Evolutionary conservation across 2,888 invertebrate species (phyloP).

Genomic region (Lordiphosa fenestrarum): DNA sequence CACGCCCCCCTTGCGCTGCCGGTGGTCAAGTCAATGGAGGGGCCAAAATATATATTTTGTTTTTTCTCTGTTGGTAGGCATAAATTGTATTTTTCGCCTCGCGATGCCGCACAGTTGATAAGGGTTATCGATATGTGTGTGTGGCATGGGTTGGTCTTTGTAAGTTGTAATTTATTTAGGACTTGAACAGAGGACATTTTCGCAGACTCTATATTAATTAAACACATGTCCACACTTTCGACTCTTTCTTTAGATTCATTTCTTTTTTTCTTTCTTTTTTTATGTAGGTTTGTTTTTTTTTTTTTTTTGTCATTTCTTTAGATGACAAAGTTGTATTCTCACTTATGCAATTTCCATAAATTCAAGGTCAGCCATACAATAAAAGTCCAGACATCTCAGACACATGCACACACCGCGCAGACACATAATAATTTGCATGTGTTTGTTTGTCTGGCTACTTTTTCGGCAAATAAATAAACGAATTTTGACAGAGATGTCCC

Average conservation of each 20-base stretch:
- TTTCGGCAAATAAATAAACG: conserved; percentile 42
- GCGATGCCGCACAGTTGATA: conserved; percentile 64
- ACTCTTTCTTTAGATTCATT: conserved; percentile 19
- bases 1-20: conserved; percentile 46
- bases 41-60: conserved; percentile 13
- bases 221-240: no score
- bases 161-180: conserved; percentile 4
- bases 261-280: conserved; percentile 1
- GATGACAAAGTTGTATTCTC: conserved; percentile 67
- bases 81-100: conserved; percentile 59
- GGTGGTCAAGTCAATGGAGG: conserved; percentile 34
- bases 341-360: conserved; percentile 72
- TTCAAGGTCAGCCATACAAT: conserved; percentile 66
- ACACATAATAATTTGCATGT: neutral
- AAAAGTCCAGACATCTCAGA: conserved; percentile 60
- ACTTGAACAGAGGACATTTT: neutral
- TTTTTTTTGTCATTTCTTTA: conserved; percentile 39
- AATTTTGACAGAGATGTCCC: conserved; percentile 21
- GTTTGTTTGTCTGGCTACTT: conserved; percentile 36
- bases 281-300: conserved; percentile 11
- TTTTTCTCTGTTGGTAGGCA: conserved; percentile 43
- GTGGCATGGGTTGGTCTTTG: conserved; percentile 12
- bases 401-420: conserved; percentile 13
- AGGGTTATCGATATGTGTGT: conserved; percentile 57
- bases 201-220: no score